Evolutionary conservation across 1,140 invertebrate species (phyloP).

Genomic region (Ptiloglossa arizonensis): DNA sequence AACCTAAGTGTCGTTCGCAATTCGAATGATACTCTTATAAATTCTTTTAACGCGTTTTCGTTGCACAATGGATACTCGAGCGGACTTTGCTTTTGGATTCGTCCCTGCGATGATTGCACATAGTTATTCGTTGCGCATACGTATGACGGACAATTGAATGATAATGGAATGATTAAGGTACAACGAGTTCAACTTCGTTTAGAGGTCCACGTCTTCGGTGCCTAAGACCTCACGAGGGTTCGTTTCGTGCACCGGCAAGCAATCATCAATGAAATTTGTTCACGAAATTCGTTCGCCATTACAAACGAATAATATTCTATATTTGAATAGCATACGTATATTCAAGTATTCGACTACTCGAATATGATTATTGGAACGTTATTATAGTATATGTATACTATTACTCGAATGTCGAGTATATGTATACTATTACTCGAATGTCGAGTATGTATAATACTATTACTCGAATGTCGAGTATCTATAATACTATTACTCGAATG

Average conservation of each 20-base stretch:
- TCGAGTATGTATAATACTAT: no score
- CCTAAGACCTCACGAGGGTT: slow-evolving; percentile 21
- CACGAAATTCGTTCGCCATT: background rate
- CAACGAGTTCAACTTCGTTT: slow-evolving; percentile 66
- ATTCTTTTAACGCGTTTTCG: background rate
- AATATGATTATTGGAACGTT: no score
- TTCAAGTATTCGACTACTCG: no score
- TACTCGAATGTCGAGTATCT: no score
- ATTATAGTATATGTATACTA: no score
- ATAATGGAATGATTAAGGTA: slow-evolving; percentile 71
- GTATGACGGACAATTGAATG: slow-evolving; percentile 62
- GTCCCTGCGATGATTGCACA: slow-evolving; percentile 27
- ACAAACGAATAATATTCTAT: no score
- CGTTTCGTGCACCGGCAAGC: background rate
- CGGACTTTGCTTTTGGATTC: background rate
- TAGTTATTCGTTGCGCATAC: slow-evolving; percentile 13
- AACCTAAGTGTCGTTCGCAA: background rate
- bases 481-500: no score
- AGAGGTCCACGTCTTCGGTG: slow-evolving; percentile 55
- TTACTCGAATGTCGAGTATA: no score
- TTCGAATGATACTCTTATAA: background rate
- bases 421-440: no score
- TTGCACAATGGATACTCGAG: background rate
- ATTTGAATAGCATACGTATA: no score
- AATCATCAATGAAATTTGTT: background rate